A percentile compares a stretch with the other conserved stretches of the same genome.
Conservation (phyloP, 2,888 invertebrate species). For the Deroplatys truncata region DNA sequence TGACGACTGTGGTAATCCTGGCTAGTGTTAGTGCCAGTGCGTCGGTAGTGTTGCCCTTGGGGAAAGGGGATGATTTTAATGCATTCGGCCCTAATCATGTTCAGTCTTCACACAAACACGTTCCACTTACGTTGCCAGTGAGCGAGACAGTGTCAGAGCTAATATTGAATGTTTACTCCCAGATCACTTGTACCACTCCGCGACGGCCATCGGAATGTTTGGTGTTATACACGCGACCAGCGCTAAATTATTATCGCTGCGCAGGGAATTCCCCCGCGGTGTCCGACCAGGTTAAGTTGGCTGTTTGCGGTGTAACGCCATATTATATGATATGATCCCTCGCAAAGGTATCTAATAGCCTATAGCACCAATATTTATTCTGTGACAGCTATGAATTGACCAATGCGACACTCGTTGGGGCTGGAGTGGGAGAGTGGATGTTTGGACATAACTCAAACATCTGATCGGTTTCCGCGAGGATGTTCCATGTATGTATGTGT, state of each 20-base stretch:
- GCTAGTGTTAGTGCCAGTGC: not conserved
- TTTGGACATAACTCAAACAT: not conserved
- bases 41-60: no score
- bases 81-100: not conserved
- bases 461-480: not conserved
- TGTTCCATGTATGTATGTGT: not conserved
- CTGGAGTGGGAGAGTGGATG: not conserved
- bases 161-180: slow-evolving; percentile 22
- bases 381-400: slow-evolving; percentile 24
- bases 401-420: not conserved
- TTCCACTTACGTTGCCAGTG: not conserved
- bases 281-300: not conserved
- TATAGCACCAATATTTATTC: slow-evolving; percentile 23
- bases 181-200: not conserved
- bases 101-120: not conserved
- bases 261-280: not conserved
- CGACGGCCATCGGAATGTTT: not conserved
- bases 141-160: not conserved
- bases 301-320: not conserved
- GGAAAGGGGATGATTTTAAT: not conserved
- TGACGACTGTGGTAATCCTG: not conserved
- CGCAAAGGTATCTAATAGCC: slow-evolving; percentile 18
- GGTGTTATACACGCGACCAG: not conserved
- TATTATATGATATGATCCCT: slow-evolving; percentile 13
- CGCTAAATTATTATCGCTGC: not conserved